These are phyloP conservation scores for Anguilla anguilla DNA, from an alignment of 2,797 vertebrate genomes.

Conservation along the genomic window DNA sequence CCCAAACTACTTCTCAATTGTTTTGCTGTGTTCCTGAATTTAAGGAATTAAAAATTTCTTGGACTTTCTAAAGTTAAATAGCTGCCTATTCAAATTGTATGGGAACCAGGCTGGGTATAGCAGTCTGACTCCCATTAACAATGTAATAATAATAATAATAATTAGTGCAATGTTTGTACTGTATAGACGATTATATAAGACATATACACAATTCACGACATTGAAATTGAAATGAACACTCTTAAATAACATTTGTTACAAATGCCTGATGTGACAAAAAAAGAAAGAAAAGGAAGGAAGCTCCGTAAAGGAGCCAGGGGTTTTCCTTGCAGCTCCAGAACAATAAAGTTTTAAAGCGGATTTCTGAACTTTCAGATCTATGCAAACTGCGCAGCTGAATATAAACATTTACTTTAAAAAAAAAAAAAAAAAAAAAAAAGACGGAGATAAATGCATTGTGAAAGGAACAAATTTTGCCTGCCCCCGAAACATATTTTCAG, in stretches of 20 bases:
- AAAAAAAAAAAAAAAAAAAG: neutral
- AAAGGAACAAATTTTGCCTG: neutral
- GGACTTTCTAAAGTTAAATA: neutral
- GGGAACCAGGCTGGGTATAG: neutral
- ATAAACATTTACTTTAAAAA: neutral
- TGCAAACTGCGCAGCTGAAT: neutral
- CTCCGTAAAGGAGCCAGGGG: slow-evolving; percentile 6
- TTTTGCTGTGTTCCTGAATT: neutral
- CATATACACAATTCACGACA: slow-evolving; percentile 1
- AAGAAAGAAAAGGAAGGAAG: neutral
- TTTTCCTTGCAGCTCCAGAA: slow-evolving; percentile 16
- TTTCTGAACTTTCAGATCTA: neutral
- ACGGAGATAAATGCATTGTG: neutral
- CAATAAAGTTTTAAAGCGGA: slow-evolving; percentile 5
- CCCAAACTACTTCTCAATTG: neutral
- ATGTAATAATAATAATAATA: neutral
- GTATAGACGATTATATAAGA: neutral
- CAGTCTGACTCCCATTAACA: neutral
- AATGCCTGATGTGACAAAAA: slow-evolving; percentile 4
- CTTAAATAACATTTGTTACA: slow-evolving; percentile 18
- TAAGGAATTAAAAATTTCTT: neutral
- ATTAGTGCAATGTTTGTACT: slow-evolving; percentile 12
- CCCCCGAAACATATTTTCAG: neutral
- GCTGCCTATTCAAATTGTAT: slow-evolving; percentile 1
- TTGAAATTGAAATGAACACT: neutral